Evolutionary conservation across 2,888 invertebrate genomes (phyloP).

Genomic region (Eurytoma adleriae): DNA sequence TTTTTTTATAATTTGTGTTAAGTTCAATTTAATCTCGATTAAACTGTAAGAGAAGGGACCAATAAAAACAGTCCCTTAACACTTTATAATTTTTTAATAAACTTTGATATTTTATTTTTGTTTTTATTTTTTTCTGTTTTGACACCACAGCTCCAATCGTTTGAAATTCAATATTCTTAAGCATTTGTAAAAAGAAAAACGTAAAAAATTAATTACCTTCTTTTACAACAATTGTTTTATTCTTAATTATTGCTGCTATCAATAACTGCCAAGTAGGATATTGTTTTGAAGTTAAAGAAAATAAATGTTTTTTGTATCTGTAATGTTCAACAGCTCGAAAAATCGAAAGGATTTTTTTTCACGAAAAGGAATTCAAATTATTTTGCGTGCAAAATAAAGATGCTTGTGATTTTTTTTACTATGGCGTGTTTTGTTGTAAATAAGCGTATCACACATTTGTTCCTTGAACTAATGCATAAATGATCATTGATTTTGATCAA

Average conservation of each 20-base stretch:
- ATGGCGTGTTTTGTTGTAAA: constrained; percentile 49
- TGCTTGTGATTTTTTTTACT: constrained; percentile 42
- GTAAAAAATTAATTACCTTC: constrained; percentile 20
- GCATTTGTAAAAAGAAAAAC: constrained; percentile 9
- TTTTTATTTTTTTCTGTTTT: constrained; percentile 23
- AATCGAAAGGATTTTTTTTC: constrained; percentile 10
- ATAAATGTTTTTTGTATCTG: constrained; percentile 16
- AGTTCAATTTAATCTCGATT: constrained; percentile 14
- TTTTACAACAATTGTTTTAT: neutral
- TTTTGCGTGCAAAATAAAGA: constrained; percentile 44
- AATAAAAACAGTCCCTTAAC: constrained; percentile 35
- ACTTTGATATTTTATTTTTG: constrained; percentile 44
- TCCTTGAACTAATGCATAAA: constrained; percentile 48
- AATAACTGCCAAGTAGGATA: constrained; percentile 49
- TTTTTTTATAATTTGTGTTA: constrained; percentile 11
- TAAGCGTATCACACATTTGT: constrained; percentile 49
- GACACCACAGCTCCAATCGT: neutral
- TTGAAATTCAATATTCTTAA: constrained; percentile 8
- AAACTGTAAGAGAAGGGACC: constrained; percentile 34
- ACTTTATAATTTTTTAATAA: constrained; percentile 38
- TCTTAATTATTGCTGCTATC: constrained; percentile 13
- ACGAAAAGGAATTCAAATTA: constrained; percentile 45
- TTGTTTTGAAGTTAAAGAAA: constrained; percentile 36
- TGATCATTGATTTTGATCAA: constrained; percentile 23
- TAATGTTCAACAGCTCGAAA: constrained; percentile 20